These are phyloP conservation scores for Tetanocera ferruginea DNA, from an alignment of 2,888 invertebrate species.

Conservation along the genomic window DNA sequence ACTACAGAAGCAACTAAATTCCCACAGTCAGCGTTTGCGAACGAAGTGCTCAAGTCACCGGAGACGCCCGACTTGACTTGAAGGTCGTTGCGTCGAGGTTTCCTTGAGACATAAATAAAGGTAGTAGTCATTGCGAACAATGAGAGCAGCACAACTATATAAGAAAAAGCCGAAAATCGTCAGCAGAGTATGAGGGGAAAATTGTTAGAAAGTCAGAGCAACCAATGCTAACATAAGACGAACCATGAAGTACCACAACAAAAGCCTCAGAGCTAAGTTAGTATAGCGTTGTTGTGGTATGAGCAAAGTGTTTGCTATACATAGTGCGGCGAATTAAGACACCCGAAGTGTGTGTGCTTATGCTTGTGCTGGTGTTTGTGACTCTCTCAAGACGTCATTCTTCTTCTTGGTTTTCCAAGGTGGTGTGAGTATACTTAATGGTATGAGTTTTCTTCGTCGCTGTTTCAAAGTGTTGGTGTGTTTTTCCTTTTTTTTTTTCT, in stretches of 20 bases:
- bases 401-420: not conserved
- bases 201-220: not conserved
- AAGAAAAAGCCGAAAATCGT: slow-evolving; percentile 43
- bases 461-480: slow-evolving; percentile 2
- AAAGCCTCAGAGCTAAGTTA: slow-evolving; percentile 33
- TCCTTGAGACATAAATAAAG: not conserved
- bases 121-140: no score
- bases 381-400: not conserved
- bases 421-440: slow-evolving; percentile 2
- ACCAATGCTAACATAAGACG: not conserved
- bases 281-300: not conserved
- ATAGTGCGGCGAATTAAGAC: slow-evolving; percentile 57
- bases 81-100: slow-evolving; percentile 62
- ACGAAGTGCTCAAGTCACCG: not conserved
- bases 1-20: slow-evolving; percentile 29
- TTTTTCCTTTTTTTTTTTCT: slow-evolving; percentile 21
- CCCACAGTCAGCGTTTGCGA: not conserved
- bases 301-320: slow-evolving; percentile 5
- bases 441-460: slow-evolving; percentile 29
- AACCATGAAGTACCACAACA: slow-evolving; percentile 49
- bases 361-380: not conserved
- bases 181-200: slow-evolving; percentile 59
- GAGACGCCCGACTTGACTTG: slow-evolving; percentile 39
- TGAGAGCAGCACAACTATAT: not conserved
- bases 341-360: not conserved